These are phyloP conservation scores for Cyprinella venusta DNA, from an alignment of 2,797 vertebrate genomes.

Conservation along the genomic window DNA sequence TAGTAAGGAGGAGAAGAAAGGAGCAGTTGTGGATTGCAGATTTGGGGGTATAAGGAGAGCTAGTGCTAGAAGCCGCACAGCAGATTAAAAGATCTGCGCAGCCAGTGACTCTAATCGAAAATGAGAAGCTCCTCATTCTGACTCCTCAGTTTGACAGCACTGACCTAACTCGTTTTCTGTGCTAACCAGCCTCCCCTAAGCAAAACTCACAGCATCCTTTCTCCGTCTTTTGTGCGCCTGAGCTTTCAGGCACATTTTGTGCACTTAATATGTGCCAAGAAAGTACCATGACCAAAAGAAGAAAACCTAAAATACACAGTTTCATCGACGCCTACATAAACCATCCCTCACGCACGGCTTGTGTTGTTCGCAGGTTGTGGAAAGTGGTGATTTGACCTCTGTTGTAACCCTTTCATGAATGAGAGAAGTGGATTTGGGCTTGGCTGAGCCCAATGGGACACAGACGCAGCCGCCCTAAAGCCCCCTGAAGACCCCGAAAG, in stretches of 20 bases:
- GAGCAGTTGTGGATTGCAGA: conserved; percentile 37
- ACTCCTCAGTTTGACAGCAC: conserved; percentile 44
- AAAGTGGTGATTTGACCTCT: conserved; percentile 80
- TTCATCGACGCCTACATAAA: conserved; percentile 78
- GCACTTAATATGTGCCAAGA: conserved; percentile 49
- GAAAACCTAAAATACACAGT: conserved; percentile 69
- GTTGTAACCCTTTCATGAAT: conserved; percentile 80
- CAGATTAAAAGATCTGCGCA: conserved; percentile 58
- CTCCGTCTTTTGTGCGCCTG: conserved; percentile 66
- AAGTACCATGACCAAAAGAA: conserved; percentile 47
- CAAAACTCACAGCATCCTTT: conserved; percentile 65
- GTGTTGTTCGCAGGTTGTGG: conserved; percentile 72
- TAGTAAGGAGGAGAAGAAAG: conserved; percentile 33
- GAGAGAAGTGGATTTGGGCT: conserved; percentile 78
- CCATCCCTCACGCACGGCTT: conserved; percentile 52
- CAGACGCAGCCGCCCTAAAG: conserved; percentile 72
- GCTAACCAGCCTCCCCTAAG: conserved; percentile 60
- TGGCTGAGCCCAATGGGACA: conserved; percentile 78
- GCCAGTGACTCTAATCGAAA: conserved; percentile 76
- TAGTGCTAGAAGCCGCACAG: conserved; percentile 8
- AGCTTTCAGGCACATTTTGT: conserved; percentile 73
- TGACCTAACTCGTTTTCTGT: conserved; percentile 43
- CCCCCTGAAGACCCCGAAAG: conserved; percentile 77
- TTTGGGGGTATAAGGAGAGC: conserved; percentile 3
- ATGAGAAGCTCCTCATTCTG: conserved; percentile 70